Base-by-base conservation (phyloP, 2,113 vertebrate genomes). In the Acanthochromis polyacanthus region DNA sequence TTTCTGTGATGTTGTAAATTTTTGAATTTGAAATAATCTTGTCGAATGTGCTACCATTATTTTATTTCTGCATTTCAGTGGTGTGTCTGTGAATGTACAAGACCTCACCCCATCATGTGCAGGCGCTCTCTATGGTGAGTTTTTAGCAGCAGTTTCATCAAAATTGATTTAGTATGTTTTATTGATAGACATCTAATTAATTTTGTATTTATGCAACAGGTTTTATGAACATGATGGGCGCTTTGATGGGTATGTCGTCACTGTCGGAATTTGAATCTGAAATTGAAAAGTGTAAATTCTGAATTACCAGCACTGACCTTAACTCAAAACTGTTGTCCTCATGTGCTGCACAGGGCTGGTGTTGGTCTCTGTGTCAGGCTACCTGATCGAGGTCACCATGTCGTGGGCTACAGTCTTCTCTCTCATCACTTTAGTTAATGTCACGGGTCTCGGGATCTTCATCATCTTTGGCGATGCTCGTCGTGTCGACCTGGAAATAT, bases 41-140 rank as follows among this genome's bases (percentile, higher is more conserved):
- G 40, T 43, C 4, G 40, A 43, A 43, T 52, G 28, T 66, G 56
- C 15, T 43, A 6, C 4, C 1, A 6, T 0, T 55, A 32, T 14
- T 5, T 36, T 8, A 8, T 53, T 65, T 28, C 8, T 87, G 23
- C 75, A 15, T 84, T 84, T 76, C 59, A 99, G 97, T 11, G 96
- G 97, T 6, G 95, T 96, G 46, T 92, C 95, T 1, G 95, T 98
- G 0, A 98, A 99, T 0, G 96, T 98, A 0, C 97, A 98, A 71
- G 97, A 99, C 60, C 92, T 98, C 75, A 95, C 96, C 2, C 97
- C 97, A 0, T 96, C 96, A 0, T 97, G 96, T 20, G 96, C 97
- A 1, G 97, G 97, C 1, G 90, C 96, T 0, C 90, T 99, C 15
- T 98, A 92, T 10, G 97, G 97, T 98, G 77, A 95, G 96, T 85